Conservation (phyloP, 2,113 vertebrate genomes). For the Anoplopoma fimbria region DNA sequence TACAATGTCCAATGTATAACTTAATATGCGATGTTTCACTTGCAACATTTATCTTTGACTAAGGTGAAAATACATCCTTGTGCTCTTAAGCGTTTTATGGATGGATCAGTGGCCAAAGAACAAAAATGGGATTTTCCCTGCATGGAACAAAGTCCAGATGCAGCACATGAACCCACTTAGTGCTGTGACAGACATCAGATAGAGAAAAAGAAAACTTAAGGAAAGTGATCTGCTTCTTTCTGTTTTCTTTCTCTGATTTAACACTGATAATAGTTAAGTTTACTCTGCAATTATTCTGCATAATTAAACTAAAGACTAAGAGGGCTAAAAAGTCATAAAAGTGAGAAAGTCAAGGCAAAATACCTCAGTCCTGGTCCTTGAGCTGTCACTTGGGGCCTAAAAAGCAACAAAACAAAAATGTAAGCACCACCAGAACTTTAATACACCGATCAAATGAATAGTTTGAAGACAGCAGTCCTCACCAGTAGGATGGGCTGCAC, state of each 20-base stretch:
- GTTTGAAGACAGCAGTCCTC: conserved; percentile 22
- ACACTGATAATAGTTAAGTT: no score
- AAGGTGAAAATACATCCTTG: not conserved
- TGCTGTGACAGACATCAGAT: not conserved
- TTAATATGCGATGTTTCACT: not conserved
- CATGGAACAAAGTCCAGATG: not conserved
- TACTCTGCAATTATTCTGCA: not conserved
- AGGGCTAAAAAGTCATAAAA: not conserved
- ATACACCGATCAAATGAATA: not conserved
- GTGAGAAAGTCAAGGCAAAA: not conserved
- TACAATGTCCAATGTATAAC: not conserved
- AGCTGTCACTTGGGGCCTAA: conserved; percentile 72
- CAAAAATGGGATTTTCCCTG: not conserved
- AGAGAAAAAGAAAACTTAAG: not conserved
- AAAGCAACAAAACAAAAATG: conserved; percentile 29
- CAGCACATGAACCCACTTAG: not conserved
- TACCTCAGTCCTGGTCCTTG: conserved; percentile 70
- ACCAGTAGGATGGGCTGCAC: conserved; percentile 92
- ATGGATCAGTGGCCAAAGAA: not conserved
- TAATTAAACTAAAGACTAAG: not conserved
- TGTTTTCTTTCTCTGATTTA: not conserved
- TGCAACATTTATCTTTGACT: not conserved
- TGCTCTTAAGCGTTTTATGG: not conserved
- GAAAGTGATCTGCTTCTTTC: not conserved
- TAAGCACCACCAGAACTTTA: not conserved